phyloP scores from a whole-genome alignment of 1,140 invertebrate species.

The Coenobita brevimanus region DNA sequence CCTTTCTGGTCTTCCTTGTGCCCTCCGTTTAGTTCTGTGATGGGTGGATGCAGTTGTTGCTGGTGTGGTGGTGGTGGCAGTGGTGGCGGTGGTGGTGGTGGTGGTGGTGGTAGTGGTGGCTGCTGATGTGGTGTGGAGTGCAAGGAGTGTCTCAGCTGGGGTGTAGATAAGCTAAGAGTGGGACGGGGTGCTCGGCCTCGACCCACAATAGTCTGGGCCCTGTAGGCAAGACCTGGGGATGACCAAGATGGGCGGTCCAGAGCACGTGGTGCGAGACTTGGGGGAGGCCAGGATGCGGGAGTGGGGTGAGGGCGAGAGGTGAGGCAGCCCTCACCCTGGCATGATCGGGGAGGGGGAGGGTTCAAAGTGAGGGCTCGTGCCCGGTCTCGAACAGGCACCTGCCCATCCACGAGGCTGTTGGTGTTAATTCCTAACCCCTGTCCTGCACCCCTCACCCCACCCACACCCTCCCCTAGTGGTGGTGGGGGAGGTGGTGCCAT shows the following conservation, averaged over 20 bases:
- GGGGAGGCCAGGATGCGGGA: neutral
- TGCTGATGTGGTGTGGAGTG: neutral
- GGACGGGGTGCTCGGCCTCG: constrained; percentile 27
- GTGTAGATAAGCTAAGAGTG: neutral
- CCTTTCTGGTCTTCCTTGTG: neutral
- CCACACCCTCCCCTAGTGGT: neutral
- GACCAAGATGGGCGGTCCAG: neutral
- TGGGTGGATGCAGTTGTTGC: neutral
- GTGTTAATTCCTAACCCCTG: neutral
- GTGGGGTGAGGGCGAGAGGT: neutral
- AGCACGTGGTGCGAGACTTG: neutral
- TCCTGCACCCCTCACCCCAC: too few relatives aligned
- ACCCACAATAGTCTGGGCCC: constrained; percentile 27
- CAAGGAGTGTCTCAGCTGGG: neutral
- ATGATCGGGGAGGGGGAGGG: neutral
- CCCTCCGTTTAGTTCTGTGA: neutral
- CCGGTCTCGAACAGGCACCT: constrained; percentile 60
- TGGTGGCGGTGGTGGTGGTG: neutral
- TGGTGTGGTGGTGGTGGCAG: neutral
- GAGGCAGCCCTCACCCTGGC: neutral
- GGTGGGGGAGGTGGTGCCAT: neutral
- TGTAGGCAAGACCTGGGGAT: neutral
- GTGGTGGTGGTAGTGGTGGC: neutral
- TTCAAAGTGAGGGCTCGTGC: constrained; percentile 52
- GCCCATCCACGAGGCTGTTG: constrained; percentile 68